Percentiles rank a stretch among this genome's conserved stretches.
Evolutionary conservation across 2,797 vertebrate species (phyloP).

Genomic region (Notamacropus eugenii): DNA sequence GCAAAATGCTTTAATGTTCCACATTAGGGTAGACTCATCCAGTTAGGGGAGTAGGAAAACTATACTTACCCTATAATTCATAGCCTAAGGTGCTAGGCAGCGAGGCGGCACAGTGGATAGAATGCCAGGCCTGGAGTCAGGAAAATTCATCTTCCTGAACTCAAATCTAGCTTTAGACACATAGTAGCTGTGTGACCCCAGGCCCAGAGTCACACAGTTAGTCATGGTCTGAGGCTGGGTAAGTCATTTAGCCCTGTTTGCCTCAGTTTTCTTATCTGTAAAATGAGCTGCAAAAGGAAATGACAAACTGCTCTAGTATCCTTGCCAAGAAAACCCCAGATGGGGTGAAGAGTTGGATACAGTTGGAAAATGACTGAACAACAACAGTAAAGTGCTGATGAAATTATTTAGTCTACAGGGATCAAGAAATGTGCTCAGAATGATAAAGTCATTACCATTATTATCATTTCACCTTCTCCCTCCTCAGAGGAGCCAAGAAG

Average conservation of each 20-base stretch:
- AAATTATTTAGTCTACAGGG: not conserved
- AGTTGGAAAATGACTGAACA: not conserved
- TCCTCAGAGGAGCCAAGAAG: conserved; percentile 12
- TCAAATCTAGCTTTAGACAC: no score
- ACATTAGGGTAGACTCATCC: not conserved
- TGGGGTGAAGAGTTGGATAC: not conserved
- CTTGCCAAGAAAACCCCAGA: not conserved
- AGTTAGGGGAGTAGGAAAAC: not conserved
- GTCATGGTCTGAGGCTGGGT: no score
- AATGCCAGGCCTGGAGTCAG: not conserved
- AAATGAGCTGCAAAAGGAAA: not conserved
- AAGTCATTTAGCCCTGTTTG: not conserved
- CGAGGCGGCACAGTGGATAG: not conserved
- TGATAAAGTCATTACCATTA: not conserved
- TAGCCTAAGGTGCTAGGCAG: not conserved
- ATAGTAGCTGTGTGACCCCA: not conserved
- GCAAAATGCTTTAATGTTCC: not conserved
- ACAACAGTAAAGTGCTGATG: not conserved
- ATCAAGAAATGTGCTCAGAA: conserved; percentile 16
- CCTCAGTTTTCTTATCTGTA: not conserved
- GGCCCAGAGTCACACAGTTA: no score
- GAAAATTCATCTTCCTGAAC: not conserved
- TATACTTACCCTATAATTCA: not conserved
- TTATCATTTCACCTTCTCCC: conserved; percentile 11
- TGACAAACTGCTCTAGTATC: not conserved